These are phyloP conservation scores for Cariama cristata DNA, from an alignment of 2,113 vertebrate genomes.

Conservation along the genomic window DNA sequence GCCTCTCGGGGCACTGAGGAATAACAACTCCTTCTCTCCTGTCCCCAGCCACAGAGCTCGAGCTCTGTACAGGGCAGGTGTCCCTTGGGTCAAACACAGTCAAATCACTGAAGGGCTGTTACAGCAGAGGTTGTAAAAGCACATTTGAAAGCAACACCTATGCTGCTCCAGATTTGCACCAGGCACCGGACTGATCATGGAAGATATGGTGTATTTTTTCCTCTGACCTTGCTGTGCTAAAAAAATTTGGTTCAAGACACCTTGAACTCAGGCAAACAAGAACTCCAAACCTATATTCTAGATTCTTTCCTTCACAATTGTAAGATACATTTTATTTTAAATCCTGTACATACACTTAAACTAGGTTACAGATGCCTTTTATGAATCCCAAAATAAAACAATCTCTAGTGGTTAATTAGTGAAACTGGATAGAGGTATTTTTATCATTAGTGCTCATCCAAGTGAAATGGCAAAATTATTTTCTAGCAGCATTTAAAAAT, in stretches of 20 bases:
- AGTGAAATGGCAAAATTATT: constrained; percentile 10
- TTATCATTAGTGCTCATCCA: constrained; percentile 39
- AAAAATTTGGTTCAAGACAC: not conserved
- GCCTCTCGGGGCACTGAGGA: not conserved
- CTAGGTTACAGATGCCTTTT: constrained; percentile 48
- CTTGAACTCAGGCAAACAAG: not conserved
- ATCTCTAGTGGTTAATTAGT: constrained; percentile 70
- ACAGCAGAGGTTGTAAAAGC: not conserved
- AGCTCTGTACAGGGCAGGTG: not conserved
- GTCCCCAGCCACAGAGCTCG: not conserved
- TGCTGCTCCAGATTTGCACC: not conserved
- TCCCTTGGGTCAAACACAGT: not conserved
- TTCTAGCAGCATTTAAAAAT: not conserved
- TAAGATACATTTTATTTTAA: not conserved
- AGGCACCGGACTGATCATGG: not conserved
- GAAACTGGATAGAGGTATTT: constrained; percentile 36
- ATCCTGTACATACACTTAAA: not conserved
- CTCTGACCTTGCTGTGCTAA: not conserved
- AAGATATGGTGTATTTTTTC: not conserved
- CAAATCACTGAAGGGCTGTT: not conserved
- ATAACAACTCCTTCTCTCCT: not conserved
- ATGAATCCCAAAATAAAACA: constrained; percentile 48
- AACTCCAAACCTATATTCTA: not conserved
- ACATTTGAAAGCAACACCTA: not conserved
- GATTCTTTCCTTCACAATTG: not conserved